Conservation (phyloP, 2,888 invertebrate species). For the Apamea crenata region DNA sequence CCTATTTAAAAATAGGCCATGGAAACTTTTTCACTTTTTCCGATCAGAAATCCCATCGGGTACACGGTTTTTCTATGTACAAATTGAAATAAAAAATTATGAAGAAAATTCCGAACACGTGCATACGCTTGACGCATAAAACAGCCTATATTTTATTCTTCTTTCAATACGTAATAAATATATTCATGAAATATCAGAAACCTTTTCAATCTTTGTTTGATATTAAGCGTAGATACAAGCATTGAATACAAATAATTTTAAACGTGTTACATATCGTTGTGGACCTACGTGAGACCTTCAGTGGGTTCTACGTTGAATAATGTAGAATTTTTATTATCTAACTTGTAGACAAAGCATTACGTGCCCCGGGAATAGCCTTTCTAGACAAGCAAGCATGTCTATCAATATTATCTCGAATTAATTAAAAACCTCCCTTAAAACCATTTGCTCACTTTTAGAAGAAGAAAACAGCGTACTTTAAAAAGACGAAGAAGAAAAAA, state of each 20-base stretch:
- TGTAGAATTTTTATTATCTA: constrained; percentile 68
- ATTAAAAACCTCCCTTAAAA: background rate
- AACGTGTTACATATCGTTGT: constrained; percentile 54
- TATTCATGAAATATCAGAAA: constrained; percentile 54
- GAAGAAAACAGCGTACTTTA: background rate
- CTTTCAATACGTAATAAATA: constrained; percentile 34
- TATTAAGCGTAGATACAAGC: constrained; percentile 36
- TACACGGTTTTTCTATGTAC: background rate
- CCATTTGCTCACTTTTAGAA: background rate
- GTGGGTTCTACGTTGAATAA: constrained; percentile 70
- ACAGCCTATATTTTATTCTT: constrained; percentile 35
- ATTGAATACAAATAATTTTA: constrained; percentile 62
- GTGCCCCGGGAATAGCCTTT: constrained; percentile 41
- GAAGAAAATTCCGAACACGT: constrained; percentile 3
- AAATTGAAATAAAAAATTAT: background rate
- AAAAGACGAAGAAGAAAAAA: too few species aligned
- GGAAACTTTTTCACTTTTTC: background rate
- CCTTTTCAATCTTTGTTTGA: constrained; percentile 57
- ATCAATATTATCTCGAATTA: background rate
- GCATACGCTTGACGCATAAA: constrained; percentile 35
- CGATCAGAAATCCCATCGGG: too few species aligned
- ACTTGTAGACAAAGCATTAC: constrained; percentile 67
- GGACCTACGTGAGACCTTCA: constrained; percentile 69
- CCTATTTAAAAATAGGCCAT: too few species aligned
- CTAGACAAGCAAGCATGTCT: constrained; percentile 22